Percentiles rank a stretch among this genome's conserved stretches.
Evolutionary conservation across 2,797 vertebrate genomes (phyloP).

Genomic region (Molossus molossus): DNA sequence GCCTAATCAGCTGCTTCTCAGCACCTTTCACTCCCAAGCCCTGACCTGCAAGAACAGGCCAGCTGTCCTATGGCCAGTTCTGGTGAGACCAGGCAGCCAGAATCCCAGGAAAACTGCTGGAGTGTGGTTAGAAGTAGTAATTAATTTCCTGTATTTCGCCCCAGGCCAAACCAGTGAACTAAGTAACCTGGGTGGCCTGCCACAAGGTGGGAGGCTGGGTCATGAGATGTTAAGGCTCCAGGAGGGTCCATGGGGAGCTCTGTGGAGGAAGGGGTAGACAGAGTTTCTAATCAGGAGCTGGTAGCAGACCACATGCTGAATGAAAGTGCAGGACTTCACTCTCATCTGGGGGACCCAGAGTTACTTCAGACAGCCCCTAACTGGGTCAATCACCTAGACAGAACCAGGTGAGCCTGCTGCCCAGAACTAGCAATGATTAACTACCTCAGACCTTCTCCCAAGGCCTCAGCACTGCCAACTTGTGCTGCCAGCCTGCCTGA

Average conservation of each 20-base stretch:
- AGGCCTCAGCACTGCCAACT: neutral
- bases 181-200: neutral
- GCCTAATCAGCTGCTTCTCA: neutral
- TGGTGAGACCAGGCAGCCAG: neutral
- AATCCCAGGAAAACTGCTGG: slow-evolving; percentile 48
- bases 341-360: neutral
- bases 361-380: neutral
- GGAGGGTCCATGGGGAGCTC: neutral
- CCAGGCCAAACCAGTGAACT: neutral
- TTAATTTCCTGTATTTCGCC: slow-evolving; percentile 46
- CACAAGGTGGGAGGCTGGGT: neutral
- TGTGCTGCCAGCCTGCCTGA: neutral
- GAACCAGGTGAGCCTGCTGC: neutral
- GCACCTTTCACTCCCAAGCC: neutral
- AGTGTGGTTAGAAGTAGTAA: slow-evolving; percentile 48
- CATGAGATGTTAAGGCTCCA: neutral
- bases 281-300: neutral
- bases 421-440: slow-evolving; percentile 76
- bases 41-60: slow-evolving; percentile 40
- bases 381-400: neutral
- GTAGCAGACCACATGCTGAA: neutral
- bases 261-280: neutral
- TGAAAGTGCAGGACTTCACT: neutral
- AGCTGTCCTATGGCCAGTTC: slow-evolving; percentile 23
- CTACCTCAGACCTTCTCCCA: neutral